These are phyloP conservation scores for Cricetomys ansorgei DNA, from an alignment of 2,113 vertebrate genomes.

Conservation along the genomic window DNA sequence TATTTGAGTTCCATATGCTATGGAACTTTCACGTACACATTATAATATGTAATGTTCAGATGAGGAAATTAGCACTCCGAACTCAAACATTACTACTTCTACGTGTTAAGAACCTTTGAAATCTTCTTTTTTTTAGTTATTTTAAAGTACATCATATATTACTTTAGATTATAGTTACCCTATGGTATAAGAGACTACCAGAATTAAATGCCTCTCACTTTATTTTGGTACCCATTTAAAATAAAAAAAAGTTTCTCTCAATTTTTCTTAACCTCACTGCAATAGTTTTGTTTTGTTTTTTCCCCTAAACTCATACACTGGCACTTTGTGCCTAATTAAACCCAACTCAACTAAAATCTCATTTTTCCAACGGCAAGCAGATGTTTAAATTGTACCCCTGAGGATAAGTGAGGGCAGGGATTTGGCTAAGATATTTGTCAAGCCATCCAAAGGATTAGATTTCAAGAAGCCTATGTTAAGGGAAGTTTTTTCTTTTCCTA, in stretches of 20 bases:
- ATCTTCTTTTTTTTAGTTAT: not conserved
- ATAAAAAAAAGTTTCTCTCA: not conserved
- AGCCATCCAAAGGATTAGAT: slow-evolving; percentile 10
- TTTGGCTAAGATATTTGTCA: not conserved
- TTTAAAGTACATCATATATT: not conserved
- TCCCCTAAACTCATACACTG: not conserved
- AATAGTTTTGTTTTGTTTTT: slow-evolving; percentile 29
- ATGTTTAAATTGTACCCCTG: slow-evolving; percentile 14
- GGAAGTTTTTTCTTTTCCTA: not conserved
- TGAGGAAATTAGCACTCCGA: not conserved
- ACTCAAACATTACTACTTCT: not conserved
- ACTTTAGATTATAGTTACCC: not conserved
- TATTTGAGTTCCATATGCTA: not conserved
- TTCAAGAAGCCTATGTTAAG: not conserved
- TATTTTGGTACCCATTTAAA: not conserved
- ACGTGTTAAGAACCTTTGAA: not conserved
- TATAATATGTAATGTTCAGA: not conserved
- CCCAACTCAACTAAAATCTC: slow-evolving; percentile 44
- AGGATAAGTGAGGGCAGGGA: not conserved
- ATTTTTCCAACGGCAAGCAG: not conserved
- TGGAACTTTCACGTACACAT: not conserved
- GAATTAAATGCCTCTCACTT: not conserved
- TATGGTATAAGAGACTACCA: not conserved
- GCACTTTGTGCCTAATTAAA: slow-evolving; percentile 10
- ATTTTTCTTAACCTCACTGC: slow-evolving; percentile 37